Evolutionary conservation across 2,113 vertebrate genomes (phyloP).

Genomic region (Ornithorhynchus anatinus): DNA sequence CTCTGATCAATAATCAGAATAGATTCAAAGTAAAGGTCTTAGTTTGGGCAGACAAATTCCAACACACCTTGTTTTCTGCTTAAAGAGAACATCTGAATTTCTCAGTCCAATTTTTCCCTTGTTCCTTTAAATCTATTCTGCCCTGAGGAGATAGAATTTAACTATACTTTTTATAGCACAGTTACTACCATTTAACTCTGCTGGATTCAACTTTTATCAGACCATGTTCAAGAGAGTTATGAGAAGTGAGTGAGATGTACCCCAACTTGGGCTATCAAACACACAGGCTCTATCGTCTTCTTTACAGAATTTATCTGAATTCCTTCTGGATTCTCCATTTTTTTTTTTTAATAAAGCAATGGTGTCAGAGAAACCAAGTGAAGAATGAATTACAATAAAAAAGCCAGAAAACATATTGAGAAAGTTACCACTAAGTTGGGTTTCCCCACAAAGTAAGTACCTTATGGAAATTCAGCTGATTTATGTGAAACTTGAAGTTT

Average conservation of each 20-base stretch:
- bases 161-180: not conserved
- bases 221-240: not conserved
- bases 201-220: conserved; percentile 1
- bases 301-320: not conserved
- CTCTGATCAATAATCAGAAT: not conserved
- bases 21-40: not conserved
- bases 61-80: not conserved
- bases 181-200: not conserved
- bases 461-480: conserved; percentile 43
- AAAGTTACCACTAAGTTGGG: conserved; percentile 19
- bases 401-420: conserved; percentile 21
- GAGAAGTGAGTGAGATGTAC: not conserved
- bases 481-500: conserved; percentile 56
- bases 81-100: not conserved
- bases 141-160: not conserved
- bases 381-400: conserved; percentile 7
- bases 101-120: not conserved
- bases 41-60: not conserved
- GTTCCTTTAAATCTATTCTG: not conserved
- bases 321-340: not conserved
- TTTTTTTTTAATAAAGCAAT: conserved; percentile 17
- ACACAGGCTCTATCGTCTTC: not conserved
- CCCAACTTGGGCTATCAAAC: not conserved
- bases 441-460: conserved; percentile 16
- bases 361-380: conserved; percentile 26